Evolutionary conservation across 2,797 vertebrate species (phyloP), one percentile per base, ranked within the genome.

Genomic region (Acanthurus tractus): DNA sequence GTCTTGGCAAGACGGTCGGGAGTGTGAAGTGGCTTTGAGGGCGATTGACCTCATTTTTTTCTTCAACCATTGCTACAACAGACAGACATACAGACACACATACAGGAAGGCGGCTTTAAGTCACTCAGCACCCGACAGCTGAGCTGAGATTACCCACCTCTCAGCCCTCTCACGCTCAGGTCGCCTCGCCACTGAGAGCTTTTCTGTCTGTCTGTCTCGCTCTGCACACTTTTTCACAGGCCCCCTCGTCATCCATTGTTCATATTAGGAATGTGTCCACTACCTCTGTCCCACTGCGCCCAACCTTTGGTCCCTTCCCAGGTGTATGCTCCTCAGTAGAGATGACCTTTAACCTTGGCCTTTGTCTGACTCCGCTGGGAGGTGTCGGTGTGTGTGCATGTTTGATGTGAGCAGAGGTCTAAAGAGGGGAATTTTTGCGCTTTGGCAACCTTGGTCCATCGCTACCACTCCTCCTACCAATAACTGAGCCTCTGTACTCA

Each of bases 301-400:
- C 42, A 18, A 81, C 83, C 83, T 86, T 64, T 78, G 58, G 29
- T 53, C 78, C 61, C 62, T 73, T 48, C 78, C 55, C 36, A 66
- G 65, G 63, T 65, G 66, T 45, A 56, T 75, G 40, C 12, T 42
- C 55, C 68, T 52, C 14, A 0, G 58, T 17, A 34, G 67, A 76
- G 23, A 23, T 68, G 54, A 76, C 79, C 79, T 86, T 84, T 80
- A 14, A 81, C 86, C 80, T 77, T 54, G 61, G 58, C 80, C 69
- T 84, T 83, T 83, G 77, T 78, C 18, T 42, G 52, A 58, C 70
- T 85, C 86, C 4, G 4, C 34, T 3, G 80, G 63, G 76, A 78
- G 76, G 58, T 20, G 68, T 45, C 0, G 0, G 11, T 34, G 55
- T 62, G 58, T 66, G 57, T 61, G 48, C 34, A 12, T 66, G 63